Base-by-base conservation (phyloP, 2,888 invertebrate genomes). In the Chrysopilus asiliformis region DNA sequence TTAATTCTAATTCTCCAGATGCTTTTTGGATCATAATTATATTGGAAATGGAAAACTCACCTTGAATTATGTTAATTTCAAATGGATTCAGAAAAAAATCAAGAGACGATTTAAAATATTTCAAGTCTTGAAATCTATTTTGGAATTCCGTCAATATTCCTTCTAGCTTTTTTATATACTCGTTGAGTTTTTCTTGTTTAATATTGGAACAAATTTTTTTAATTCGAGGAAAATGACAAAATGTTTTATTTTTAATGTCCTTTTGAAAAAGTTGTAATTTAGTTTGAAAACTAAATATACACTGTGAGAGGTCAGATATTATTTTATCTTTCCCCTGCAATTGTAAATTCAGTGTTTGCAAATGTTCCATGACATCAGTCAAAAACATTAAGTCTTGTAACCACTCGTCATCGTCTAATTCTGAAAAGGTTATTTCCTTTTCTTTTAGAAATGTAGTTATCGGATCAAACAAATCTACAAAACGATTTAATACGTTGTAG, bases 1-100 rank as follows among this genome's bases (percentile, higher is more conserved):
- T 43, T 45, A 45, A 44, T 44, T 45, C 44, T 42, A 45, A 44
- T 43, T 45, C 45, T 42, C 39, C 47, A 45, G 40, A 41, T 44
- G 45, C 41, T 31, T 17, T 31, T 17, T 31, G 42, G 43, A n/a
- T 42, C 43, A 45, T 45, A 45, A 43, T 43, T 46, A 43, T 46
- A 31, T 31, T 31, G 31, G 18, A 17, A 31, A 31, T 31, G 31
- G 31, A 31, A 31, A 31, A 31, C 40, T 43, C 46, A 41, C 42
- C 44, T 41, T n/a, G n/a, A n/a, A n/a, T n/a, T n/a, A n/a, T n/a
- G n/a, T n/a, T n/a, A n/a, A n/a, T n/a, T n/a, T n/a, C n/a, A n/a
- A n/a, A n/a, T n/a, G n/a, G n/a, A n/a, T n/a, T n/a, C n/a, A n/a
- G n/a, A n/a, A n/a, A n/a, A n/a, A n/a, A n/a, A n/a, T n/a, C n/a